Conservation (phyloP, 2,797 vertebrate species). For the Spinus olivaceus region DNA sequence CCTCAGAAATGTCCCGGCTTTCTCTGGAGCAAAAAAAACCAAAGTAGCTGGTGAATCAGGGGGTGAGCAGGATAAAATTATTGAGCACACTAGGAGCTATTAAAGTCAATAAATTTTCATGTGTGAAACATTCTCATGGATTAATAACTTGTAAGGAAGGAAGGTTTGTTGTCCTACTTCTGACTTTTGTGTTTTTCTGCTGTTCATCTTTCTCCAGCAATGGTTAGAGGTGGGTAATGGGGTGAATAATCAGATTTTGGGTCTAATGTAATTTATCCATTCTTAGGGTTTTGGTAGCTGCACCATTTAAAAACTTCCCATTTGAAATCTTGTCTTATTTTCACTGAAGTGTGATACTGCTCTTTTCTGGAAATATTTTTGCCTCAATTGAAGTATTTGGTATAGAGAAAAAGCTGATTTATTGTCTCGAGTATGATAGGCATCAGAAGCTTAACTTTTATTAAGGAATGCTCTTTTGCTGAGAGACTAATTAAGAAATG, state of each 20-base stretch:
- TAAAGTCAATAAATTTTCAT: background rate
- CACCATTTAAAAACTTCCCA: rapidly evolving
- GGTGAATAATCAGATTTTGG: background rate
- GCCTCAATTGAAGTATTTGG: background rate
- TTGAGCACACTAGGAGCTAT: background rate
- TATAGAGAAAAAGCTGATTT: background rate
- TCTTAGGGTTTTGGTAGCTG: background rate
- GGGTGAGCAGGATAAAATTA: background rate
- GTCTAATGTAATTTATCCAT: rapidly evolving
- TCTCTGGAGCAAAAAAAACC: background rate
- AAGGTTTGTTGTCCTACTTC: background rate
- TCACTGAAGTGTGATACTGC: background rate
- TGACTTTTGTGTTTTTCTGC: background rate
- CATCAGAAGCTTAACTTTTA: background rate
- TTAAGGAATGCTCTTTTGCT: background rate
- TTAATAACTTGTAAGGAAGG: background rate
- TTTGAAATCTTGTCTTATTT: background rate
- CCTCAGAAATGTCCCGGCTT: background rate
- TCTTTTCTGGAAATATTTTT: background rate
- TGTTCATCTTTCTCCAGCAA: background rate
- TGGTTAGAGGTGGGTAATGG: background rate
- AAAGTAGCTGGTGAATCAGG: background rate
- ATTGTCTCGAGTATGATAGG: background rate
- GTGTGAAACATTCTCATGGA: background rate
- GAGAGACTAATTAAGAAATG: background rate